Evolutionary conservation across 2,113 vertebrate genomes (phyloP), one percentile per base, ranked within the genome.

Genomic region (Gallinago undulata): DNA sequence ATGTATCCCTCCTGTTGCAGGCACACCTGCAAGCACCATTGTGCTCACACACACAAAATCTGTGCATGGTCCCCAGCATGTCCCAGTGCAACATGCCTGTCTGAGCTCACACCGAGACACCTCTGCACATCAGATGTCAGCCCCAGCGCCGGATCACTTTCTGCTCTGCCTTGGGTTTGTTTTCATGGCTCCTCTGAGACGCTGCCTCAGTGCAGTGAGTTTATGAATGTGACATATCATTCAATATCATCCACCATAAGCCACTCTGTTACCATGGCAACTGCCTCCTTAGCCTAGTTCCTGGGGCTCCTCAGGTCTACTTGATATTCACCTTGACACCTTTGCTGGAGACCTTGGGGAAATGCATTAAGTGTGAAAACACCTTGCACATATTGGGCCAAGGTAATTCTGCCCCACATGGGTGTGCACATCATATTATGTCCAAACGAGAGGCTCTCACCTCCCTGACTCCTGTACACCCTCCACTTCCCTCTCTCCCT

Each of bases 291-390:
- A 93, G 79, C 88, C 92, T 84, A 18, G 0, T 81, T 95, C 93
- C 94, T 74, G 67, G 70, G 73, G 72, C 88, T 96, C 63, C 86
- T 87, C 35, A 4, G 86, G 45, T 37, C 94, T 91, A 31, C 76
- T 90, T 94, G 94, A 57, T 76, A 92, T 87, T 96, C 96, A 89
- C 92, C 92, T 91, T 84, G 92, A 94, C 90, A 89, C 89, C 90
- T 87, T 53, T 1, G 1, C 84, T 25, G 57, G 47, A 62, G 72
- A 27, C 82, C 90, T 9, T 37, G 68, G 76, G 94, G 73, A 75
- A 56, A 67, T 2, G 2, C 55, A 27, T 4, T 1, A 4, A 2
- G 75, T 48, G 75, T 45, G 79, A 75, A 77, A 63, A 19, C 33
- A 48, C 72, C 90, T 79, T 13, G 2, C 3, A 0, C 37, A 45